These are phyloP conservation scores for Dermolepida albohirtum DNA, from an alignment of 2,888 invertebrate species.

Conservation along the genomic window DNA sequence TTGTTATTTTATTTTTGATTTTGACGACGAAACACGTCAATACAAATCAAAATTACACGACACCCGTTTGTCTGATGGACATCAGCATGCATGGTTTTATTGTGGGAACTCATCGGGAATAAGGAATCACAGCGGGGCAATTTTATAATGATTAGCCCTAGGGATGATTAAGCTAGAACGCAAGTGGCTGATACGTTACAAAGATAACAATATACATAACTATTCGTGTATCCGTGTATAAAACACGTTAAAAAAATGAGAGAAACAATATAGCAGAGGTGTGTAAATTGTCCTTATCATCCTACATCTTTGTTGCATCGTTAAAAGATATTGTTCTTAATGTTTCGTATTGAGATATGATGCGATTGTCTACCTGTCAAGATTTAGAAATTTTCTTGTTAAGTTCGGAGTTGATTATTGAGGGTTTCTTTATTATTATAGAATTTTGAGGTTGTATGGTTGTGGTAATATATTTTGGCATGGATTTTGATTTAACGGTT, in stretches of 20 bases:
- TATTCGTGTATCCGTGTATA: not conserved
- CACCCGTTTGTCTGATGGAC: constrained; percentile 2
- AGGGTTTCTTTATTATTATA: not conserved
- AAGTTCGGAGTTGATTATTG: not conserved
- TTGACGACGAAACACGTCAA: not conserved
- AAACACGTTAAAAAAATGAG: constrained; percentile 8
- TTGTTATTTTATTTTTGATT: constrained; percentile 11
- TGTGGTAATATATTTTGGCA: too few species aligned
- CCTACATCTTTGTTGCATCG: constrained; percentile 17
- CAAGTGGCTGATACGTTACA: constrained; percentile 13
- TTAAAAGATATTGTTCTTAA: constrained; percentile 11
- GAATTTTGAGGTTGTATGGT: too few species aligned
- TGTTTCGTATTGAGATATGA: not conserved
- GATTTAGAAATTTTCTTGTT: not conserved
- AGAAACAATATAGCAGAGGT: not conserved
- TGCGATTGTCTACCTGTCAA: not conserved
- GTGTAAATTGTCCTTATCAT: constrained; percentile 17
- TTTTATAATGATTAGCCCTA: constrained; percentile 29
- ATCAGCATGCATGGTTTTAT: not conserved
- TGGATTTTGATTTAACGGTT: too few species aligned
- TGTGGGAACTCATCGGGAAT: constrained; percentile 13
- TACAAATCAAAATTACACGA: constrained; percentile 13
- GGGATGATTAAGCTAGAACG: constrained; percentile 37
- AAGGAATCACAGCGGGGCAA: constrained; percentile 22
- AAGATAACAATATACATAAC: constrained; percentile 1